Evolutionary conservation across 35 echinoderm and acorn worm species (phyloP).

Genomic region (Apostichopus parvimensis): DNA sequence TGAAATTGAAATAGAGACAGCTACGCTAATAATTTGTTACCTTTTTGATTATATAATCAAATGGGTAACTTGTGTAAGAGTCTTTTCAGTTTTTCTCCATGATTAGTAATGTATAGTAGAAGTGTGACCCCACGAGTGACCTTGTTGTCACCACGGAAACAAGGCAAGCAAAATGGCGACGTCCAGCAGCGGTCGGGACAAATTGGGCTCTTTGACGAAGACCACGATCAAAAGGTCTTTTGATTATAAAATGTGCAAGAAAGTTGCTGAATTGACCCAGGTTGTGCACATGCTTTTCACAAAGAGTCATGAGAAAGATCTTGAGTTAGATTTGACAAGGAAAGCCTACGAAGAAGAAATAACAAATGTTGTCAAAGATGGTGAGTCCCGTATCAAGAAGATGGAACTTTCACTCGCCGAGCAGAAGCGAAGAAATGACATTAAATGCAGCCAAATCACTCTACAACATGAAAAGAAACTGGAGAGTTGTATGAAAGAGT

Average conservation of each 20-base stretch:
- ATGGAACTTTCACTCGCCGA: conserved; percentile 35
- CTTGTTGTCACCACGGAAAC: neutral
- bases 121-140: too few relatives aligned
- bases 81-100: too few relatives aligned
- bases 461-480: conserved; percentile 33
- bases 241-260: conserved; percentile 93
- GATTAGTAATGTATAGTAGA: too few relatives aligned
- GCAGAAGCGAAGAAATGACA: conserved; percentile 55
- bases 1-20: too few relatives aligned
- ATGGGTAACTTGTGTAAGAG: too few relatives aligned
- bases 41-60: too few relatives aligned
- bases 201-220: conserved; percentile 1
- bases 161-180: conserved; percentile 44
- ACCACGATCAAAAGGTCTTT: conserved; percentile 68
- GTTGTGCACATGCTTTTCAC: conserved; percentile 97
- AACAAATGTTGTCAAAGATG: conserved; percentile 62
- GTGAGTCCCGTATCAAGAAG: conserved; percentile 55
- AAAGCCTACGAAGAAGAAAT: conserved; percentile 89
- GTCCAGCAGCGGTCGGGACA: neutral
- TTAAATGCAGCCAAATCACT: neutral
- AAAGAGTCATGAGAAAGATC: conserved; percentile 90
- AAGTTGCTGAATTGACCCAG: conserved; percentile 94
- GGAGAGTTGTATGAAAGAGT: conserved; percentile 23
- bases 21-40: too few relatives aligned
- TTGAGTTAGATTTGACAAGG: conserved; percentile 72